These are phyloP conservation scores for Pseudococcus jackbeardsleyi DNA, from an alignment of 2,888 invertebrate genomes.

Conservation along the genomic window DNA sequence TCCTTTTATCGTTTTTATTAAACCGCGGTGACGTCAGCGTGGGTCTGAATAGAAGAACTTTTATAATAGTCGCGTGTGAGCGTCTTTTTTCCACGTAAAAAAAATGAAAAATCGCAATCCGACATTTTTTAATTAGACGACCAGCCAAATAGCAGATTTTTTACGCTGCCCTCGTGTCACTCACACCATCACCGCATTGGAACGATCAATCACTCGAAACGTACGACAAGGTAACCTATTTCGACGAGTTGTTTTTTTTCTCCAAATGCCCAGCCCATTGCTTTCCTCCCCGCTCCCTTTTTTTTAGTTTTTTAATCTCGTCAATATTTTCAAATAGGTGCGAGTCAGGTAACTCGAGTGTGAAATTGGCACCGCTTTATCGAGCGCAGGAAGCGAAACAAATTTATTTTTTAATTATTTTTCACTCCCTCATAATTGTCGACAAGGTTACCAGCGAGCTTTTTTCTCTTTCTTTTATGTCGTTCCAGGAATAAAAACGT, in stretches of 20 bases:
- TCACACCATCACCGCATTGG: not conserved
- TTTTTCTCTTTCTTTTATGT: not conserved
- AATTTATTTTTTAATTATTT: slow-evolving; percentile 47
- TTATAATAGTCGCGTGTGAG: not conserved
- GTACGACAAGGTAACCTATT: not conserved
- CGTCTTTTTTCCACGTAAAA: not conserved
- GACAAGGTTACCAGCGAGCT: slow-evolving; percentile 8
- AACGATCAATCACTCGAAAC: slow-evolving; percentile 6
- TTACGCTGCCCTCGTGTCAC: too few relatives aligned
- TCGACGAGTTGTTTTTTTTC: not conserved
- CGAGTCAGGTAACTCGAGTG: slow-evolving; percentile 36
- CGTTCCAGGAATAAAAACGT: not conserved
- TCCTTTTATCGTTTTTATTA: not conserved
- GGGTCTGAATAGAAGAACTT: too few relatives aligned
- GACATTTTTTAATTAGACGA: too few relatives aligned
- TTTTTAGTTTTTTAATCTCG: not conserved
- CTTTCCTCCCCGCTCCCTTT: not conserved
- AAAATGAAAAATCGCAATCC: not conserved
- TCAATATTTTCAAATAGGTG: slow-evolving; percentile 39
- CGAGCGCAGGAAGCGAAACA: slow-evolving; percentile 27
- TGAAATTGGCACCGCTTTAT: slow-evolving; percentile 48
- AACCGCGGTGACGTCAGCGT: not conserved
- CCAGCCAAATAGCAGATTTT: too few relatives aligned
- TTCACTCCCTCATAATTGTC: slow-evolving; percentile 35
- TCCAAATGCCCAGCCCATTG: slow-evolving; percentile 12